phyloP scores from a whole-genome alignment of 1,140 invertebrate species.

The Diabrotica undecimpunctata region DNA sequence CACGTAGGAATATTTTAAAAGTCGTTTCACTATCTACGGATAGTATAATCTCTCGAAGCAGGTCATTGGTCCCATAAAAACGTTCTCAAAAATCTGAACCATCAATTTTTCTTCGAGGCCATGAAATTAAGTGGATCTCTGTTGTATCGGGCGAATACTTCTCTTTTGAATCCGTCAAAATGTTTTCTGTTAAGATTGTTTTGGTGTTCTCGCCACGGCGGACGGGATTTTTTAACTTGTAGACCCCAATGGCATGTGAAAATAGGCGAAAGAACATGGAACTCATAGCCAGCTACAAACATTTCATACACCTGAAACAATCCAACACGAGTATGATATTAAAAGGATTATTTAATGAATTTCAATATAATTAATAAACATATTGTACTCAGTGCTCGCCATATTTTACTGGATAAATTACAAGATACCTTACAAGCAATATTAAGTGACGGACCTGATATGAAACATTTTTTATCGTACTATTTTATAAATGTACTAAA shows the following conservation, averaged over 20 bases:
- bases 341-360: no score
- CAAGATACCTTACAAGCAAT: no score
- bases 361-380: no score
- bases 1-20: no score
- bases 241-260: constrained; percentile 90
- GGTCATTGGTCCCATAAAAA: neutral
- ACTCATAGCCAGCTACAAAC: constrained; percentile 85
- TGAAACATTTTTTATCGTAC: no score
- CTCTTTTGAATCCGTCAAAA: constrained; percentile 80
- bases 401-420: no score
- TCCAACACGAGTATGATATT: no score
- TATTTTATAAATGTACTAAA: no score
- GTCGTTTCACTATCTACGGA: no score
- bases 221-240: constrained; percentile 69
- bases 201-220: constrained; percentile 80
- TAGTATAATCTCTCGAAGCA: no score
- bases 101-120: constrained; percentile 16
- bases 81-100: neutral
- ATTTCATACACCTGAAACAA: constrained; percentile 85
- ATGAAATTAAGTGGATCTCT: constrained; percentile 54
- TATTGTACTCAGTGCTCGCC: no score
- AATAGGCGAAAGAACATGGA: constrained; percentile 83
- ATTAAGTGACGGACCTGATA: no score
- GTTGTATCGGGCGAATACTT: constrained; percentile 75
- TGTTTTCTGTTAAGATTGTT: constrained; percentile 77